Evolutionary conservation across 2,888 invertebrate species (phyloP).

Genomic region (Volucella inanis): DNA sequence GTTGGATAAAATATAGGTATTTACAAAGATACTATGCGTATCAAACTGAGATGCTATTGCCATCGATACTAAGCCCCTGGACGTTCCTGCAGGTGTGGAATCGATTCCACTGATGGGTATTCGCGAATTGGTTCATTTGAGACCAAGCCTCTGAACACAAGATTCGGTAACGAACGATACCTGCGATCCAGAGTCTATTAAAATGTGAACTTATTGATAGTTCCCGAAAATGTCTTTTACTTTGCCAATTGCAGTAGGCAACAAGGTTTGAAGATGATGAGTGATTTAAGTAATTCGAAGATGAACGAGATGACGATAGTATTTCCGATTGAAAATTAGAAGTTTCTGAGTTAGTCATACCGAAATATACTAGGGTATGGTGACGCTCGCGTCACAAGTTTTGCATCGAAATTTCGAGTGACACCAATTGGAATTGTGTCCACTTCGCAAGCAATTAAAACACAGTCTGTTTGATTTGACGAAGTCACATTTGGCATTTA

Average conservation of each 20-base stretch:
- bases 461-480: not conserved
- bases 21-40: not conserved
- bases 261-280: not conserved
- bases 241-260: too few relatives aligned
- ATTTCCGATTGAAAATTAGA: not conserved
- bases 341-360: too few relatives aligned
- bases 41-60: too few relatives aligned
- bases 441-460: slow-evolving; percentile 6
- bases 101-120: not conserved
- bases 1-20: not conserved
- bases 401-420: too few relatives aligned
- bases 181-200: not conserved
- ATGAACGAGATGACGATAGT: not conserved
- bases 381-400: too few relatives aligned
- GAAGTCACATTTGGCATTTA: too few relatives aligned
- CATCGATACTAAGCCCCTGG: too few relatives aligned
- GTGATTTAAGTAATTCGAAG: not conserved
- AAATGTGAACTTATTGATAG: not conserved
- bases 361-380: not conserved
- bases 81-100: not conserved
- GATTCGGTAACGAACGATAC: not conserved
- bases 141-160: not conserved
- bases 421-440: slow-evolving; percentile 8
- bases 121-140: too few relatives aligned
- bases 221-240: not conserved